Base-by-base conservation (phyloP, 1,140 invertebrate genomes). In the Zaprionus lachaisei region DNA sequence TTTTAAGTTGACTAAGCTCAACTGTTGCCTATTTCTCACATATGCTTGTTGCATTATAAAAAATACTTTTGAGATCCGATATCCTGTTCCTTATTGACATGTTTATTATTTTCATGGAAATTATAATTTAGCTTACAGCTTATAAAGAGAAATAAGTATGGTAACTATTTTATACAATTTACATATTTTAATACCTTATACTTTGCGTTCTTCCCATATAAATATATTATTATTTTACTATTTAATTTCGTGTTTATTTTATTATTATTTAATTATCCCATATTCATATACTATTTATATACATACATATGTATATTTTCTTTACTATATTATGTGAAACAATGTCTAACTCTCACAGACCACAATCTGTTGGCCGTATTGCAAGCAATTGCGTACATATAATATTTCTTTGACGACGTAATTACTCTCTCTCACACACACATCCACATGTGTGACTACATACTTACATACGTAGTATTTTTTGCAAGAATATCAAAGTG, bases 331-430 rank as follows among this genome's bases (percentile, higher is more conserved):
- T 17, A 44, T 7, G 3, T n/a, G 15, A 1, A 7, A 17, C 6
- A 44, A n/a, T 47, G 20, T 9, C 3, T 47, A 17, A 47, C 2
- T 17, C 37, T 15, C n/a, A 17, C 41, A 7, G n/a, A 9, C n/a
- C 41, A 47, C 41, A 47, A 47, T 11, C n/a, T 47, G 41, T n/a
- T 47, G 6, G 7, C 41, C 22, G 11, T 24, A 51, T 24, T 24
- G 20, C n/a, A 51, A 20, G 41, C 41, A 47, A 5, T 2, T 51
- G 20, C 47, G 11, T 51, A 51, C 20, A 14, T 41, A 41, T 24
- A 51, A 17, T 47, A 47, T 47, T 47, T 47, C n/a, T 47, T 47
- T 47, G 41, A 47, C 41, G 41, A 47, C 41, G 41, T 47, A 47
- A 47, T 47, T 47, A 51, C 12, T 51, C 4, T 51, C 47, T 9